phyloP scores from a whole-genome alignment of 2,888 invertebrate genomes.

The Morpho deidamia region DNA sequence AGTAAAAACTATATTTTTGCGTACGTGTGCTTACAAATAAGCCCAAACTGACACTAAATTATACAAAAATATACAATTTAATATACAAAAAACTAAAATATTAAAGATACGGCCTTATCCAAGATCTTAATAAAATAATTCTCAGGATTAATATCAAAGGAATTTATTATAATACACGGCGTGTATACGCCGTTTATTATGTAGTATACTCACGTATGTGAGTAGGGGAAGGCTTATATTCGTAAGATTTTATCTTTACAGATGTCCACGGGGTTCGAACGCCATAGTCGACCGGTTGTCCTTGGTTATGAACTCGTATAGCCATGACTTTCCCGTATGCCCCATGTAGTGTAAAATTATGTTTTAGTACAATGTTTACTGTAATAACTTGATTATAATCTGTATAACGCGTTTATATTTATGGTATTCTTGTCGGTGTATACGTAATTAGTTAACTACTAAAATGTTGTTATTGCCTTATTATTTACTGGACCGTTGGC shows the following conservation, averaged over 20 bases:
- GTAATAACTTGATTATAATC: background rate
- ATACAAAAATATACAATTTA: too few relatives aligned
- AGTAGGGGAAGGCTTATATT: conserved; percentile 12
- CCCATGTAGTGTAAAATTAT: conserved; percentile 5
- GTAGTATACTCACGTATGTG: too few relatives aligned
- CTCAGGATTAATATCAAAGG: conserved; percentile 4
- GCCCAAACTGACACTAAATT: too few relatives aligned
- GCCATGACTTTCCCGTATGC: conserved; percentile 15
- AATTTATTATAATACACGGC: conserved; percentile 2
- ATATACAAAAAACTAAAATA: background rate
- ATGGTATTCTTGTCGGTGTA: too few relatives aligned
- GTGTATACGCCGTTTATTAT: too few relatives aligned
- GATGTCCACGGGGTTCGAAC: conserved; percentile 26
- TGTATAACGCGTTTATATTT: background rate
- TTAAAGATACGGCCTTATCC: background rate
- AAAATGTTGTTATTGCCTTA: too few relatives aligned
- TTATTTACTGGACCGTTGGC: too few relatives aligned
- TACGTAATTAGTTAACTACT: too few relatives aligned
- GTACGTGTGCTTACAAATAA: too few relatives aligned
- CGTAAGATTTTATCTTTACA: conserved; percentile 25
- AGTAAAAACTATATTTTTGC: too few relatives aligned
- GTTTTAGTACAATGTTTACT: background rate
- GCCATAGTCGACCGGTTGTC: conserved; percentile 45
- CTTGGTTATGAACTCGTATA: conserved; percentile 46
- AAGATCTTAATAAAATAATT: conserved; percentile 11